Evolutionary conservation across 2,888 invertebrate genomes (phyloP).

Genomic region (Sinelater perroti): DNA sequence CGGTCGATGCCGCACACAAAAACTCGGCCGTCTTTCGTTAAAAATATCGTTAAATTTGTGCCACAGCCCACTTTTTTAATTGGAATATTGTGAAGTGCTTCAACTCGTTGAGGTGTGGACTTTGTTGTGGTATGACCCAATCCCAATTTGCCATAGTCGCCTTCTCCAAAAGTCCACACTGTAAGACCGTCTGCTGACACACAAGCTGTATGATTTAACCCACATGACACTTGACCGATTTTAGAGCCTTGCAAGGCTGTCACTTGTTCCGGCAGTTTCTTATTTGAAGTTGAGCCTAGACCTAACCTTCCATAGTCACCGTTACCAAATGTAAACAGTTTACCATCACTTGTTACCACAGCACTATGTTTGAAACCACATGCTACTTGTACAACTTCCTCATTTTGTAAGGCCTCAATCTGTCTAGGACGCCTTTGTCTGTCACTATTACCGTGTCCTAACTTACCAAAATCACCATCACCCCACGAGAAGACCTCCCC

Average conservation of each 20-base stretch:
- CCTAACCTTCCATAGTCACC: constrained; percentile 71
- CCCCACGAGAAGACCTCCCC: constrained; percentile 75
- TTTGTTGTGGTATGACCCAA: constrained; percentile 61
- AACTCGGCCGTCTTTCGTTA: constrained; percentile 67
- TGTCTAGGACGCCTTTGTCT: constrained; percentile 69
- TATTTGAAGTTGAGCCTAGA: constrained; percentile 67
- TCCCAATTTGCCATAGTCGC: constrained; percentile 70
- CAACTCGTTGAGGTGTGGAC: constrained; percentile 64
- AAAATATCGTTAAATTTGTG: constrained; percentile 70
- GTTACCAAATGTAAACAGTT: constrained; percentile 72
- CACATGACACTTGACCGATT: constrained; percentile 68
- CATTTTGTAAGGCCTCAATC: constrained; percentile 69
- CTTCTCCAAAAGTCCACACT: constrained; percentile 73
- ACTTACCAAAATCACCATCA: constrained; percentile 72
- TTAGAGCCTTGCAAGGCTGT: constrained; percentile 62
- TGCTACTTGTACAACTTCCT: constrained; percentile 68
- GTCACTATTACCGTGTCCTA: constrained; percentile 73
- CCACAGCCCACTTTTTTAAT: constrained; percentile 70
- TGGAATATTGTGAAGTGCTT: constrained; percentile 64
- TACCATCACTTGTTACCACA: constrained; percentile 70
- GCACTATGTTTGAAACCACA: constrained; percentile 74
- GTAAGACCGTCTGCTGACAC: constrained; percentile 66
- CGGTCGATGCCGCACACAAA: constrained; percentile 70
- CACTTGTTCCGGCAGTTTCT: constrained; percentile 69
- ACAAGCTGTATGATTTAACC: constrained; percentile 71